These are phyloP conservation scores for Paradoxurus hermaphroditus DNA, from an alignment of 2,113 vertebrate genomes.

Conservation along the genomic window DNA sequence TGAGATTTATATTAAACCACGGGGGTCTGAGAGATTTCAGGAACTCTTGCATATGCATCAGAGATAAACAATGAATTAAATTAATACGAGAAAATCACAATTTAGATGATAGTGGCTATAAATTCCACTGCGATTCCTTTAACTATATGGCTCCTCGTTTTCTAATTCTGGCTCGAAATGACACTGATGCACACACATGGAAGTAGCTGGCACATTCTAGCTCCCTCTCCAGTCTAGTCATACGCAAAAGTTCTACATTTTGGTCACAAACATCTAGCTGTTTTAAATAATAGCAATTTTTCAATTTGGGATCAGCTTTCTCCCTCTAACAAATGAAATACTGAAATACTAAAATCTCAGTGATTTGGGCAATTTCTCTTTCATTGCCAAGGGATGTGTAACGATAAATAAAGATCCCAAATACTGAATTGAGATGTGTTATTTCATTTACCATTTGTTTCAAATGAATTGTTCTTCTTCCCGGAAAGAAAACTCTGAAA, in stretches of 20 bases:
- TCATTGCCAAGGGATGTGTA: not conserved
- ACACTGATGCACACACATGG: not conserved
- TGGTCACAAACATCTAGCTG: not conserved
- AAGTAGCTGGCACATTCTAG: rapidly evolving
- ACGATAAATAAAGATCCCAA: not conserved
- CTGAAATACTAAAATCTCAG: not conserved
- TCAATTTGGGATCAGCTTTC: not conserved
- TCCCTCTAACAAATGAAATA: not conserved
- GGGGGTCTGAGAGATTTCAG: slow-evolving; percentile 83
- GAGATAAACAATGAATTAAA: slow-evolving; percentile 84
- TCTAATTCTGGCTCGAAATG: not conserved
- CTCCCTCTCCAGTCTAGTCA: not conserved
- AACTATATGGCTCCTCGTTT: not conserved
- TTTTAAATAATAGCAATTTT: not conserved
- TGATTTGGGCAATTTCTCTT: not conserved
- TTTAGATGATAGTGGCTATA: slow-evolving; percentile 72
- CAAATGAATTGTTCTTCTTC: slow-evolving; percentile 1
- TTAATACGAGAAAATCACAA: slow-evolving; percentile 83
- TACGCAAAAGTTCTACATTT: not conserved
- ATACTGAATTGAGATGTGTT: not conserved
- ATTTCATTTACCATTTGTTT: not conserved
- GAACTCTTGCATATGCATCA: slow-evolving; percentile 82
- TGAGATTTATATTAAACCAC: slow-evolving; percentile 85
- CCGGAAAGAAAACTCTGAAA: not conserved
- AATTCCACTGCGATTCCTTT: not conserved